Conservation (phyloP, 2,797 vertebrate genomes). For the Petrocephalus schoutedeni region DNA sequence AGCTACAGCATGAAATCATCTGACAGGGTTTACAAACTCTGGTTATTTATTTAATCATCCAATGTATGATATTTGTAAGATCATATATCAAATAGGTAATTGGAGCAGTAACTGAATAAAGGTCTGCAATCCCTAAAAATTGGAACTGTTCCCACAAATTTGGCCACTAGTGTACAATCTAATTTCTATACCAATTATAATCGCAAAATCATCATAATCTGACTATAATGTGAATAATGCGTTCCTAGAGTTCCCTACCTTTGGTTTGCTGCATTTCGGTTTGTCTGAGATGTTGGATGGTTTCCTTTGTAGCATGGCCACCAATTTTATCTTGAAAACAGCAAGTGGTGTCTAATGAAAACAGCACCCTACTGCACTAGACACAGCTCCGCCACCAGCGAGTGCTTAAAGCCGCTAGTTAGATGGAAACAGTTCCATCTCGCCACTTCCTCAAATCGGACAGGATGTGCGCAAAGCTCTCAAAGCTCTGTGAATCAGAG, state of each 20-base stretch:
- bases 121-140: too few species aligned
- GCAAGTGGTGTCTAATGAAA: background rate
- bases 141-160: too few species aligned
- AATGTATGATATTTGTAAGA: too few species aligned
- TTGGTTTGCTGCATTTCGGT: conserved; percentile 76
- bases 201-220: background rate
- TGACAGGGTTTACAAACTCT: background rate
- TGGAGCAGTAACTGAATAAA: too few species aligned
- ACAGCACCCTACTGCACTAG: background rate
- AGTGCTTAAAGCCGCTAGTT: conserved; percentile 37
- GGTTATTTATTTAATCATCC: background rate
- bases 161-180: background rate
- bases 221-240: background rate
- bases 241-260: conserved; percentile 67
- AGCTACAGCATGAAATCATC: background rate
- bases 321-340: conserved; percentile 17
- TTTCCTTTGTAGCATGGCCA: conserved; percentile 81
- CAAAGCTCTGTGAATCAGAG: conserved; percentile 46
- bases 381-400: conserved; percentile 32
- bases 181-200: background rate
- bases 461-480: conserved; percentile 70
- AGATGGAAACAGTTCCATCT: conserved; percentile 31
- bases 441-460: conserved; percentile 60
- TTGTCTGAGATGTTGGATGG: conserved; percentile 88
- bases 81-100: too few species aligned